phyloP scores from a whole-genome alignment of 2,113 vertebrate species.

The Cyrtonyx montezumae region DNA sequence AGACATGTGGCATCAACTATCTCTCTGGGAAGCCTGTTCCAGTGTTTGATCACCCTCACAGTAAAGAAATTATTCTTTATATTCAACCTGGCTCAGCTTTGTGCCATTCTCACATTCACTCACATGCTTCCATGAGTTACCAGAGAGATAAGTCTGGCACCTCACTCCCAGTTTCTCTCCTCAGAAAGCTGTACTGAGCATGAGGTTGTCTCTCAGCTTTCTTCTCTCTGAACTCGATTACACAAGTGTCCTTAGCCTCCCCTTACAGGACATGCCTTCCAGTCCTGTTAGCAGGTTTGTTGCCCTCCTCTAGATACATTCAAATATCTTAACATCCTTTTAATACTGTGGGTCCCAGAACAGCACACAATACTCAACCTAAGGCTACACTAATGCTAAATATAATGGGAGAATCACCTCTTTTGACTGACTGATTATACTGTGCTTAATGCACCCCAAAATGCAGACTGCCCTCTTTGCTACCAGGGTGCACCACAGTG shows the following conservation, averaged over 20 bases:
- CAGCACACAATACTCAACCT: too few species aligned
- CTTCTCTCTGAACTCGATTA: not conserved
- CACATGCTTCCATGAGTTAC: not conserved
- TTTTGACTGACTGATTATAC: not conserved
- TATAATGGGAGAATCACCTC: not conserved
- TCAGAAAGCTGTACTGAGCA: not conserved
- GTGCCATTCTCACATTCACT: not conserved
- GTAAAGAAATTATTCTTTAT: not conserved
- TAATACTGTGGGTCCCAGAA: too few species aligned
- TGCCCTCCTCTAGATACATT: too few species aligned
- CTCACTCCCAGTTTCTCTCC: not conserved
- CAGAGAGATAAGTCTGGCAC: not conserved
- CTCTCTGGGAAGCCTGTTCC: not conserved
- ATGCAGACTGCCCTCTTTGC: not conserved
- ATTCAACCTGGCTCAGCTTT: not conserved
- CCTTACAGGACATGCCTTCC: not conserved
- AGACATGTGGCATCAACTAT: not conserved
- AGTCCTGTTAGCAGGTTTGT: too few species aligned
- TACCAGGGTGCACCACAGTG: not conserved
- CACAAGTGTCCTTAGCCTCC: not conserved
- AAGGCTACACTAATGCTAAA: not conserved
- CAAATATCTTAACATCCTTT: too few species aligned
- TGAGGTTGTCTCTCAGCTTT: not conserved
- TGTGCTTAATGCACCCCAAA: not conserved
- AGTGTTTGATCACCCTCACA: not conserved